Evolutionary conservation across 2,888 invertebrate species (phyloP).

Genomic region (Liopterus haemorrhoidalis): DNA sequence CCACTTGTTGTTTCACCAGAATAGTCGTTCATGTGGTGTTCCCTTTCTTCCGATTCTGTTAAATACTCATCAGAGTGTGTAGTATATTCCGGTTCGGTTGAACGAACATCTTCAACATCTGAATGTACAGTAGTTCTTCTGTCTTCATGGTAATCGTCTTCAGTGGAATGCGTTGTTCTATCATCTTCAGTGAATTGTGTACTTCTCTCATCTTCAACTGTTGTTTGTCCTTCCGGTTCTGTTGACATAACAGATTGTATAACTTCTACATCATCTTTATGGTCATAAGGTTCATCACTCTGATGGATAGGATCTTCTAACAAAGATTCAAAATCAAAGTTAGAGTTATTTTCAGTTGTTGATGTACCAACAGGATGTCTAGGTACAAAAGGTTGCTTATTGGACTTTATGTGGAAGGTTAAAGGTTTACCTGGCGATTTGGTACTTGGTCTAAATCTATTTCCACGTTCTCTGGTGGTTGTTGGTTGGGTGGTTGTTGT

Average conservation of each 20-base stretch:
- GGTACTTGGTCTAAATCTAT: slow-evolving; percentile 36
- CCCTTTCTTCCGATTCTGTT: background rate
- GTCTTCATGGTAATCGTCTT: slow-evolving; percentile 20
- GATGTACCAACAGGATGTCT: slow-evolving; percentile 37
- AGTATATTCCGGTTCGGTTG: slow-evolving; percentile 8
- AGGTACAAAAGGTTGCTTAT: slow-evolving; percentile 34
- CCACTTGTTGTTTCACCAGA: slow-evolving; percentile 39
- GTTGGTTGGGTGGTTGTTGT: slow-evolving; percentile 34
- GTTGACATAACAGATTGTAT: slow-evolving; percentile 45
- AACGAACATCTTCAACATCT: slow-evolving; percentile 5
- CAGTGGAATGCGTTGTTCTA: slow-evolving; percentile 10
- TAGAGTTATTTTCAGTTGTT: slow-evolving; percentile 34
- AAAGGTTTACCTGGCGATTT: slow-evolving; percentile 34
- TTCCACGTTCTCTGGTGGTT: slow-evolving; percentile 36
- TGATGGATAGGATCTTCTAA: slow-evolving; percentile 55
- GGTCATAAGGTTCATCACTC: slow-evolving; percentile 31
- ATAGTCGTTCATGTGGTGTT: background rate
- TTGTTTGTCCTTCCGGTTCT: slow-evolving; percentile 12
- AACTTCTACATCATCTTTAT: slow-evolving; percentile 50
- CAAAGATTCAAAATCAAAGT: slow-evolving; percentile 53
- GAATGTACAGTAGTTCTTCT: slow-evolving; percentile 17
- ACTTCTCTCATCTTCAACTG: slow-evolving; percentile 17
- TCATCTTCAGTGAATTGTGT: slow-evolving; percentile 21
- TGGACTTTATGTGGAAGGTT: slow-evolving; percentile 33
- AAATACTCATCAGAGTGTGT: background rate